Base-by-base conservation (phyloP, 2,113 vertebrate species). In the Rutilus rutilus region DNA sequence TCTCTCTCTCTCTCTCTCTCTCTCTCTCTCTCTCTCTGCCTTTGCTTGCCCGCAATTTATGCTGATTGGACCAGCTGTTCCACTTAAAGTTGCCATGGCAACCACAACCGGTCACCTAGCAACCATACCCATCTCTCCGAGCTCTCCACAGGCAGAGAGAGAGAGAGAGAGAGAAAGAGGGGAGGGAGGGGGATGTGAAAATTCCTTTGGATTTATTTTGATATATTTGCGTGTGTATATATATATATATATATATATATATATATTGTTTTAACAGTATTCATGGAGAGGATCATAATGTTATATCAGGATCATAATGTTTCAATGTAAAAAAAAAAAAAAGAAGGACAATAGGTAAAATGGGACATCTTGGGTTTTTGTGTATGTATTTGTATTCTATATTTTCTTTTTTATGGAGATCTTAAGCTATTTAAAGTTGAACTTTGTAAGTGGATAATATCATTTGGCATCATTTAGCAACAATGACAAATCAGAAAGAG, bases 81-180 rank as follows among this genome's bases (percentile, higher is more conserved):
- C 93, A 96, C 97, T 97, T 94, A 92, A 94, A 97, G 96, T 97
- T 96, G 95, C 97, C 97, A 99, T 97, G 96, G 97, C 97, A 99
- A 99, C 98, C 97, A 96, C 95, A 96, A 96, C 96, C 95, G 93
- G 97, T 98, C 95, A 96, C 97, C 95, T 97, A 96, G 97, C 96
- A 97, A 98, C 96, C 92, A 87, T 90, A 93, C 94, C 94, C 93
- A 94, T 93, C 93, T 92, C 93, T 93, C 91, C 91, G 96, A 96
- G 95, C 95, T 97, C 96, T 97, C 96, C 95, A 96, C 94, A 97
- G 95, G 96, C 95, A 82, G 82, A 65, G 25, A 64, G 62, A 25
- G 60, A n/a, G 79, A n/a, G 79, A 1, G 57, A n/a, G 79, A 39
- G 82, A 54, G 45, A 67, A 36, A 76, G 42, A 65, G 64, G 87